A percentile compares a stretch with the other conserved stretches of the same genome.
Conservation (phyloP, 2,113 vertebrate species). For the Pterocles burchelli region DNA sequence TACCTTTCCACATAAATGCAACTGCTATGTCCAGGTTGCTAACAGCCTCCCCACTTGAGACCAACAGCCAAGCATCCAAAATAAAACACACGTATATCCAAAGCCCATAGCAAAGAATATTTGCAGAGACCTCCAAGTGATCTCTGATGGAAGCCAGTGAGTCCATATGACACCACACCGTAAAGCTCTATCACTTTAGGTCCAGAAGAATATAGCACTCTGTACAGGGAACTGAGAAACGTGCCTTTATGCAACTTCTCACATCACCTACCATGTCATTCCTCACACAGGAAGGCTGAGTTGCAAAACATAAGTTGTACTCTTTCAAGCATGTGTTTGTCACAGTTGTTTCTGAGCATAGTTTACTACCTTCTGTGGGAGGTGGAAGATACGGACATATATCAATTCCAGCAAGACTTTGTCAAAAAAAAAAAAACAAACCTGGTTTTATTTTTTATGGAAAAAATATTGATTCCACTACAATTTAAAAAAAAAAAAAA, state of each 20-base stretch:
- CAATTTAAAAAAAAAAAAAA: not conserved
- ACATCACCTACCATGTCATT: rapidly evolving
- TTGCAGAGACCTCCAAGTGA: not conserved
- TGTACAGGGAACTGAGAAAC: not conserved
- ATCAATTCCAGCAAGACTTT: not conserved
- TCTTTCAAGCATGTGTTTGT: not conserved
- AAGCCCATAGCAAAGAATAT: not conserved
- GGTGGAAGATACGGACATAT: not conserved
- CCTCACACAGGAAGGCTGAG: not conserved
- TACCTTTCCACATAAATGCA: not conserved
- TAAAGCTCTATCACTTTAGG: not conserved
- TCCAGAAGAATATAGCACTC: not conserved
- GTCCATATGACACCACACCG: not conserved
- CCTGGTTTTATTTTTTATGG: not conserved
- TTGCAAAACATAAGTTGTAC: not conserved
- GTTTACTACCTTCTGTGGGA: not conserved
- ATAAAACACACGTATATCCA: rapidly evolving
- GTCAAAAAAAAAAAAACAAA: not conserved
- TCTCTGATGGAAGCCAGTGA: not conserved
- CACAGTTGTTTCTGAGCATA: not conserved
- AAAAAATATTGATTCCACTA: not conserved
- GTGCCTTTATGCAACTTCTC: not conserved
- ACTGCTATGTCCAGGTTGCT: not conserved
- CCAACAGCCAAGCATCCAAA: not conserved
- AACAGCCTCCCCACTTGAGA: not conserved